phyloP scores from a whole-genome alignment of 2,797 vertebrate species.

The Micrastur ruficollis region DNA sequence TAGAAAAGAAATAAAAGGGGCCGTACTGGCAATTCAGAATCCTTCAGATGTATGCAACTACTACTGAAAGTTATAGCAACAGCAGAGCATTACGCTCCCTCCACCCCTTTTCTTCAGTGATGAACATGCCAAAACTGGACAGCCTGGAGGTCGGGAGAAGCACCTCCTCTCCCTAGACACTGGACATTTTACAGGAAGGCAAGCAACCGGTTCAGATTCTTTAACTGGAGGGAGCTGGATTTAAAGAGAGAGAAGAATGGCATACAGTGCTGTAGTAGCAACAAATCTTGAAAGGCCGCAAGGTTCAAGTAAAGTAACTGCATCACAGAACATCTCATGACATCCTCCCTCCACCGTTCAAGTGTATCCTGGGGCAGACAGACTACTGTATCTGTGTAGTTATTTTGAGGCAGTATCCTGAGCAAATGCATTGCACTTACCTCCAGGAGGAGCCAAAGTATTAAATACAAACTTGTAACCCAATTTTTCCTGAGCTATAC shows the following conservation, averaged over 20 bases:
- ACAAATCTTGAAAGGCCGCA: not conserved
- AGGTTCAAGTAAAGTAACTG: not conserved
- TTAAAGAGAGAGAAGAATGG: not conserved
- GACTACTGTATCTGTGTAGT: not conserved
- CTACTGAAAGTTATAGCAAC: not conserved
- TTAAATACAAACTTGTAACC: not conserved
- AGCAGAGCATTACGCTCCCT: not conserved
- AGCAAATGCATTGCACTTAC: not conserved
- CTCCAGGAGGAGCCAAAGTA: constrained; percentile 7
- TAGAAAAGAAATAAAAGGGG: not conserved
- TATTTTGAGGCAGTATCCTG: not conserved
- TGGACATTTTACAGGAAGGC: not conserved
- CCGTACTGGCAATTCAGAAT: not conserved
- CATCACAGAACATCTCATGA: not conserved
- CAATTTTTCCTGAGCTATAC: not conserved
- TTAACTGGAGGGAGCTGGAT: not conserved
- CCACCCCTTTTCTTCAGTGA: not conserved
- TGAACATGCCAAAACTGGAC: not conserved
- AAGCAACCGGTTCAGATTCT: not conserved
- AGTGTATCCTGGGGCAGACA: not conserved
- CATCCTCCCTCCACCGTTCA: not conserved
- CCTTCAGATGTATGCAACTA: not conserved
- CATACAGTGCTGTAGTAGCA: not conserved
- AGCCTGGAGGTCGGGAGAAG: not conserved
- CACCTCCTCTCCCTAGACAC: not conserved